These are phyloP conservation scores for Carabus problematicus DNA, from an alignment of 2,888 invertebrate genomes.

Conservation along the genomic window DNA sequence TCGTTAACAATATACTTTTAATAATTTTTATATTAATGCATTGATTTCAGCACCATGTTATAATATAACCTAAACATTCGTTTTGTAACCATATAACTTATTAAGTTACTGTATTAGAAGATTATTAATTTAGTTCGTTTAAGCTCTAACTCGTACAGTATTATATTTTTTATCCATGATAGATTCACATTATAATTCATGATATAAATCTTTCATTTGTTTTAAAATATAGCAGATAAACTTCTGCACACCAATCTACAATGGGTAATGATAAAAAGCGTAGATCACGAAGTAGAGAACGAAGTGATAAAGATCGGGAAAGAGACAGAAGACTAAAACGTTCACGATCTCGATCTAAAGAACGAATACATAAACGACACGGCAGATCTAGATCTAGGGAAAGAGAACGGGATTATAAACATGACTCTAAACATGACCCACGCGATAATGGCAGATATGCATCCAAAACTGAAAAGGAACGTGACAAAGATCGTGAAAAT, in stretches of 20 bases:
- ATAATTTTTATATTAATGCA: too few species aligned
- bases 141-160: too few species aligned
- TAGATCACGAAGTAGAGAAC: conserved; percentile 58
- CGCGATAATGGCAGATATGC: conserved; percentile 46
- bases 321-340: conserved; percentile 51
- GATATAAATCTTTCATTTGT: too few species aligned
- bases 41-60: too few species aligned
- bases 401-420: conserved; percentile 52
- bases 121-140: too few species aligned
- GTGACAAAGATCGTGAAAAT: conserved; percentile 47
- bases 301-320: conserved; percentile 47
- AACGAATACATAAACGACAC: conserved; percentile 53
- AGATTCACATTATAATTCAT: too few species aligned
- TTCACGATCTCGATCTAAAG: conserved; percentile 57
- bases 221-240: too few species aligned
- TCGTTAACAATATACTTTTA: too few species aligned
- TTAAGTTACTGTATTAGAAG: too few species aligned
- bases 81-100: too few species aligned
- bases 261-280: conserved; percentile 59
- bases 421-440: conserved; percentile 49
- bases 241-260: background rate
- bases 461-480: conserved; percentile 36
- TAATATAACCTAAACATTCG: too few species aligned
- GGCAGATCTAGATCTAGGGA: conserved; percentile 55
- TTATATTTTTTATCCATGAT: too few species aligned